Base-by-base conservation (phyloP, 2,797 vertebrate species). In the Anguilla obscura region DNA sequence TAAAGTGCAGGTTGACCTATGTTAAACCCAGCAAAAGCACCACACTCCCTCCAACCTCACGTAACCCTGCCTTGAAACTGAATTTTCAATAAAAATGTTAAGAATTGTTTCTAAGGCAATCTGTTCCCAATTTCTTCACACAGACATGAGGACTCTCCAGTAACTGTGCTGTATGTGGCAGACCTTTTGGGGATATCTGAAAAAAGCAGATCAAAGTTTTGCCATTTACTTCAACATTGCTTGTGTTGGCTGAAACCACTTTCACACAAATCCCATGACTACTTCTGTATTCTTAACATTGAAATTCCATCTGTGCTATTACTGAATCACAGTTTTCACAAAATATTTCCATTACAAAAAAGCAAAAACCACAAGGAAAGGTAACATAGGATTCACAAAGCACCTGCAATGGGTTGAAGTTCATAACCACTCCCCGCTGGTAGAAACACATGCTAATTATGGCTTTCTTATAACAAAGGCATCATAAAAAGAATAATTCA, bases 91-190 rank as follows among this genome's bases (percentile, higher is more conserved):
- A 74, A 83, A 87, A 90, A 80, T 56, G 89, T 88, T 48, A 88
- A 89, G 89, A 90, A 84, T 85, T 63, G 88, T 50, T 87, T 89
- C 87, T 86, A 54, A 36, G 86, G 50, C 87, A 92, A 91, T 92
- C 93, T 95, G 93, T 90, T 93, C 83, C 88, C 88, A 88, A 92
- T 94, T 94, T 93, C 88, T 90, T 76, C 86, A 89, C 74, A 90
- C 83, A 90, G 87, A 89, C 84, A 88, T 8, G 40, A 90, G 54
- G 84, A 87, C 40, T 66, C 85, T 85, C 66, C 71, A 71, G 79
- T 85, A 80, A 58, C 85, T 76, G 63, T 60, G 71, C 87, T 88
- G 85, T 86, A 69, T 58, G 45, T 48, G 82, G 86, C 21, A 27
- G 76, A 87, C 40, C 48, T 50, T 63, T 63, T 63, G 60, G 21